Percentiles rank a stretch among this genome's conserved stretches.
Evolutionary conservation across 2,797 vertebrate genomes (phyloP).

Genomic region (Liparis tanakae): DNA sequence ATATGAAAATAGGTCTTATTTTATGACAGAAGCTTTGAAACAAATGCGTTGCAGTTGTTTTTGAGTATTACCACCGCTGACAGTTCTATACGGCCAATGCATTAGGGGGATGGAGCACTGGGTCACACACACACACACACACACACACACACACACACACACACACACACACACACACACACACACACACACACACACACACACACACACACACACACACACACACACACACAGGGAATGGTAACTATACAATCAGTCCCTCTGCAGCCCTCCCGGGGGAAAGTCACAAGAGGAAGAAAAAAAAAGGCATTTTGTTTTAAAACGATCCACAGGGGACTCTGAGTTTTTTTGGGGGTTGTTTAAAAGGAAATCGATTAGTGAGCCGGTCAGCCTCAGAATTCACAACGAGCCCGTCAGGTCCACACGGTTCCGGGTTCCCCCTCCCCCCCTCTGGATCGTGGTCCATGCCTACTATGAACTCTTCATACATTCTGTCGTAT

Average conservation of each 20-base stretch:
- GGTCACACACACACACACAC: constrained; percentile 12
- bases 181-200: constrained; percentile 2
- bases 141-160: too few relatives aligned
- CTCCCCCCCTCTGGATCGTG: too few relatives aligned
- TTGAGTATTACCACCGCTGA: background rate
- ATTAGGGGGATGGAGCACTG: constrained; percentile 5
- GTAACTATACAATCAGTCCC: constrained; percentile 18
- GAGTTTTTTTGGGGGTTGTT: constrained; percentile 56
- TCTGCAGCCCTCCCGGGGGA: constrained; percentile 34
- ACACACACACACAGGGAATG: constrained; percentile 18
- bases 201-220: background rate
- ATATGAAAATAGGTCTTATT: background rate
- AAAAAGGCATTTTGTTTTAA: constrained; percentile 40
- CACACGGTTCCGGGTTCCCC: constrained; percentile 34
- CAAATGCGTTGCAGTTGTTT: background rate
- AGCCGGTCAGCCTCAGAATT: constrained; percentile 69
- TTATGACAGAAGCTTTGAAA: background rate
- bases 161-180: constrained; percentile 19
- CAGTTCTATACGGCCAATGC: background rate
- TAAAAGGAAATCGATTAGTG: constrained; percentile 76
- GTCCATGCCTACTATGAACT: too few relatives aligned
- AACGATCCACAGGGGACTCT: constrained; percentile 60
- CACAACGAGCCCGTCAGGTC: constrained; percentile 29
- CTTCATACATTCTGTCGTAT: too few relatives aligned
- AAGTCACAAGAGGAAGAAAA: constrained; percentile 36